phyloP scores from a whole-genome alignment of 1,140 invertebrate species.

The Heliconius congener region DNA sequence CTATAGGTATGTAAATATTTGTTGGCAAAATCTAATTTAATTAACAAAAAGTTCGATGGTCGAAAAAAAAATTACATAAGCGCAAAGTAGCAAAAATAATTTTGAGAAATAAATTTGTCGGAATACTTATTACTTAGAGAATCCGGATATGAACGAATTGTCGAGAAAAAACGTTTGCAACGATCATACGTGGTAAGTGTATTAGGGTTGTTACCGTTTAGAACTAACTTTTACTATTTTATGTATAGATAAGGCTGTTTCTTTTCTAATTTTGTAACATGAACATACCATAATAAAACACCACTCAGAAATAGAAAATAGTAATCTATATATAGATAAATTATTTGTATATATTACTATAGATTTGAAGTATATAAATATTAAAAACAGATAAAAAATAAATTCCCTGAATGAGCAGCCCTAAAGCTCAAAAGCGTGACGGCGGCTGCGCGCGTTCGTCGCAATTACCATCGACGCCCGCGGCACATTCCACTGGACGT shows the following conservation, averaged over 20 bases:
- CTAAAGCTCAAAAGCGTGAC: slow-evolving; percentile 35
- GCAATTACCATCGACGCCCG: slow-evolving; percentile 62
- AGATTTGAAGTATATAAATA: too few relatives aligned
- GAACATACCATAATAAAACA: background rate
- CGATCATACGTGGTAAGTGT: slow-evolving; percentile 42
- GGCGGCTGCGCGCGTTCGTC: slow-evolving; percentile 46
- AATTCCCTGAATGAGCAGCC: slow-evolving; percentile 8
- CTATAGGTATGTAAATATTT: background rate
- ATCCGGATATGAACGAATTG: slow-evolving; percentile 76
- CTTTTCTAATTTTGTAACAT: background rate
- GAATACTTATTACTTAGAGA: slow-evolving; percentile 54
- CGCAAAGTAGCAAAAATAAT: background rate
- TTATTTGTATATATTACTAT: background rate
- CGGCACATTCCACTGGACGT: slow-evolving; percentile 66
- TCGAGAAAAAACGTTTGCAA: slow-evolving; percentile 59
- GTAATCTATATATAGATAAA: too few relatives aligned
- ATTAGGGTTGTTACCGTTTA: background rate
- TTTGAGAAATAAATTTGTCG: slow-evolving; percentile 43
- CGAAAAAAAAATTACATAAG: background rate
- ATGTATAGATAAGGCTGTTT: background rate
- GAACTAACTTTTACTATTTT: background rate
- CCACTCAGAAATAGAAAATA: too few relatives aligned
- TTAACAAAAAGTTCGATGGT: background rate
- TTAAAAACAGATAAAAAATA: background rate
- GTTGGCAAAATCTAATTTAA: background rate